These are phyloP conservation scores for Alligator mississippiensis DNA, from an alignment of 2,113 vertebrate genomes.

Conservation along the genomic window DNA sequence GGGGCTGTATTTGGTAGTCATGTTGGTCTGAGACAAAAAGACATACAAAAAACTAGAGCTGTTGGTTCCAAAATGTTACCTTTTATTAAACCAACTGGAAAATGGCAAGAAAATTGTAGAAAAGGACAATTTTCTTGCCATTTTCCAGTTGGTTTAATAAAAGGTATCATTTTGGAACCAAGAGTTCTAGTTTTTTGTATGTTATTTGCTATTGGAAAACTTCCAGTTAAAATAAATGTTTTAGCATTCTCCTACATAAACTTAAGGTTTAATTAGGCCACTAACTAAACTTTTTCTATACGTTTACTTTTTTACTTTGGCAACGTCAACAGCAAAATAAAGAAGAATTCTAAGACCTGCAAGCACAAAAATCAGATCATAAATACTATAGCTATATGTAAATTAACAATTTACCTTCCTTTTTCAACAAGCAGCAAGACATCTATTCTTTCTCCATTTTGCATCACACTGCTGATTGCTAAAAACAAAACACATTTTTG, in stretches of 20 bases:
- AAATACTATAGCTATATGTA: neutral
- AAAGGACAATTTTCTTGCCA: no score
- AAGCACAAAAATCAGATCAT: neutral
- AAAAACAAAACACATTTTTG: neutral
- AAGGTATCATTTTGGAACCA: no score
- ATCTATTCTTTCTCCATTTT: conserved; percentile 91
- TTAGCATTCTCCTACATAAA: conserved; percentile 35
- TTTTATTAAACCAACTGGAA: no score
- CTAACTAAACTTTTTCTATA: conserved; percentile 9
- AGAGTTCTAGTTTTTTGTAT: no score
- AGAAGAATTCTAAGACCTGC: neutral
- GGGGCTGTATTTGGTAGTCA: no score
- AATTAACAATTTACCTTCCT: conserved; percentile 85
- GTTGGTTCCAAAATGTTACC: no score
- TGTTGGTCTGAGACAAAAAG: no score
- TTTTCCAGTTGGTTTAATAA: no score
- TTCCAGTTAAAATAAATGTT: conserved; percentile 32
- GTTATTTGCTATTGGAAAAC: conserved; percentile 15
- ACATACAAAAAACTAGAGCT: no score
- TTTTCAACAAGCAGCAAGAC: conserved; percentile 93
- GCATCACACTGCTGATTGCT: conserved; percentile 88
- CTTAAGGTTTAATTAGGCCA: conserved; percentile 21
- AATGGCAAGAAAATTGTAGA: no score
- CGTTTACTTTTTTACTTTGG: neutral
- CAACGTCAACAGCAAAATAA: neutral